Base-by-base conservation (phyloP, 2,888 invertebrate species). In the Cremastobaeus sp. region DNA sequence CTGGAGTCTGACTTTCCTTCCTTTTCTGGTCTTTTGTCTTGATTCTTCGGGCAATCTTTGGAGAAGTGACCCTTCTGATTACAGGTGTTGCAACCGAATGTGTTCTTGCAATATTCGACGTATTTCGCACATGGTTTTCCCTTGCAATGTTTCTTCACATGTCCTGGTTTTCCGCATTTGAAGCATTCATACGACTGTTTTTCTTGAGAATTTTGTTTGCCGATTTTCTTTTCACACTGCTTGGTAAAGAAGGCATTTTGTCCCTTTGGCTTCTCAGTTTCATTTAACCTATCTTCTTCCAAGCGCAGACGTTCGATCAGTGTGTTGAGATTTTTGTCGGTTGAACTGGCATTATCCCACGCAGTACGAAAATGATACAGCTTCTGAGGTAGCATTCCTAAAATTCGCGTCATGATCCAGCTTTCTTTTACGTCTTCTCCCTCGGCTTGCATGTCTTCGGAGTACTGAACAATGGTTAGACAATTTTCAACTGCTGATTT, bases 341-440 rank as follows among this genome's bases (percentile, higher is more conserved):
- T 8, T 14, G 52, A 30, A 39, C 15, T 70, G 6, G 76, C 65
- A 47, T 72, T 74, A n/a, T 77, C 74, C 79, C 77, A 81, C 11
- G 43, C 14, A 8, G 43, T 43, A 9, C 78, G 60, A 66, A 79
- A 78, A 32, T 80, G 78, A 72, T 78, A 30, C 5, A 79, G 48
- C 48, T 79, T 79, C 6, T 60, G 55, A 20, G 80, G 78, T 30
- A 81, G 48, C 34, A 74, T 72, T 50, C 65, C 71, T 9, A 77
- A 41, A 12, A 77, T 78, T 75, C 72, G 73, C 1, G 72, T 60
- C 59, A 78, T 65, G 1, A 78, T 45, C 77, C 77, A 78, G 45
- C 68, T 72, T 28, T 78, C 74, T 70, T 79, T 76, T n/a, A n/a
- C n/a, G n/a, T n/a, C n/a, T n/a, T n/a, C n/a, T n/a, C n/a, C n/a